Base-by-base conservation (phyloP, 1,140 invertebrate genomes). In the Saxidomus purpurata region DNA sequence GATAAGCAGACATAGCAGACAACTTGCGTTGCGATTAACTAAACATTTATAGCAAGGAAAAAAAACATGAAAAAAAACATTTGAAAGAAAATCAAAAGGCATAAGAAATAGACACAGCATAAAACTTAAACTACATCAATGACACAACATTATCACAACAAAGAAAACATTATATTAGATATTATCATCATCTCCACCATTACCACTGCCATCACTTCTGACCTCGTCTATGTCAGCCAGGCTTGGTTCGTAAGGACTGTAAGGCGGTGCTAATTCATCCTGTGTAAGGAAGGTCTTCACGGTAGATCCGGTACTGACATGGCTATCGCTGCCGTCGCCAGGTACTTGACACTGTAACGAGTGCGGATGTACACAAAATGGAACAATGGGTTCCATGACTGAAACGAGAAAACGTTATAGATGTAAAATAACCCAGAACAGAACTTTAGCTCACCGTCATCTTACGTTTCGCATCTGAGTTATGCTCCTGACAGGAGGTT, bases 241-340 rank as follows among this genome's bases (percentile, higher is more conserved):
- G 34, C 87, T 89, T n/a, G 86, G 86, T 49, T 87, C 86, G 40
- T 87, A 87, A 11, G 63, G 47, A 9, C 11, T 28, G 49, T 74
- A 59, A 0, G 79, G 63, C 17, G 61, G 13, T 8, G 6, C 47
- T n/a, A 92, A 67, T 19, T 90, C 88, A 31, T 87, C 92, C 83
- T 93, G 93, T 13, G 89, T 76, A 36, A 93, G 89, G 77, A 93
- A 93, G 1, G 93, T 93, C 22, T 31, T 82, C 31, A 93, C 90
- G 9, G 93, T 93, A 17, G 93, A 93, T 0, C 93, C 93, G 0
- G 93, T 93, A 74, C 91, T 93, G 22, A 77, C 52, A 76, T 93
- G 93, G 0, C 8, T 47, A 1, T 59, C 40, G 38, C 91, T 90
- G 28, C 49, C 52, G 4, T 84, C 43, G 59, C 69, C 86, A 40